These are phyloP conservation scores for Phyllopteryx taeniolatus DNA, from an alignment of 2,113 vertebrate species.

Conservation along the genomic window DNA sequence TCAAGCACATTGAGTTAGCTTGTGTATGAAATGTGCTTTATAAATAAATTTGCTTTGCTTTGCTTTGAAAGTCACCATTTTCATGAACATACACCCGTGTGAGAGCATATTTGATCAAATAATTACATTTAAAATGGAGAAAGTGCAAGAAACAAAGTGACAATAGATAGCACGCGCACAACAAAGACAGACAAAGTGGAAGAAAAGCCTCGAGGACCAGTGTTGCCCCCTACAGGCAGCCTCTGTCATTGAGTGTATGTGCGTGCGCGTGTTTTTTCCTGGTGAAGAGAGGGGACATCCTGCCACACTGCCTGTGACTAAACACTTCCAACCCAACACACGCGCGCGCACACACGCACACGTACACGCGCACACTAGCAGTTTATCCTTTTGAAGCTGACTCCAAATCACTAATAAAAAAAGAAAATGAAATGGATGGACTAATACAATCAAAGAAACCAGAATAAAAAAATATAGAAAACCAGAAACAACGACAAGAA, in stretches of 20 bases:
- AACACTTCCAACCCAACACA: constrained; percentile 58
- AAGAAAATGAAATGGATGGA: no score
- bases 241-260: constrained; percentile 2
- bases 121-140: not conserved
- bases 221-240: constrained; percentile 67
- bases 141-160: constrained; percentile 6
- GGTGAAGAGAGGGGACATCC: constrained; percentile 86
- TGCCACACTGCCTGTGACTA: constrained; percentile 76
- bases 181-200: not conserved
- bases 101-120: not conserved
- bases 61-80: no score
- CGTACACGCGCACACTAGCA: not conserved
- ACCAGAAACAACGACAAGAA: no score
- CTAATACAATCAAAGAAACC: no score
- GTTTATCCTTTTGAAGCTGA: constrained; percentile 31
- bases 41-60: no score
- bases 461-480: no score
- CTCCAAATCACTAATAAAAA: no score
- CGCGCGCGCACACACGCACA: constrained; percentile 1
- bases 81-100: not conserved
- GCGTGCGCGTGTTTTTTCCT: constrained; percentile 62
- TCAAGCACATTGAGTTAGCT: no score
- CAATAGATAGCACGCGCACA: constrained; percentile 1
- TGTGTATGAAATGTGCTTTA: no score
- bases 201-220: constrained; percentile 34